phyloP scores from a whole-genome alignment of 2,113 vertebrate genomes.

The Columba janthina region DNA sequence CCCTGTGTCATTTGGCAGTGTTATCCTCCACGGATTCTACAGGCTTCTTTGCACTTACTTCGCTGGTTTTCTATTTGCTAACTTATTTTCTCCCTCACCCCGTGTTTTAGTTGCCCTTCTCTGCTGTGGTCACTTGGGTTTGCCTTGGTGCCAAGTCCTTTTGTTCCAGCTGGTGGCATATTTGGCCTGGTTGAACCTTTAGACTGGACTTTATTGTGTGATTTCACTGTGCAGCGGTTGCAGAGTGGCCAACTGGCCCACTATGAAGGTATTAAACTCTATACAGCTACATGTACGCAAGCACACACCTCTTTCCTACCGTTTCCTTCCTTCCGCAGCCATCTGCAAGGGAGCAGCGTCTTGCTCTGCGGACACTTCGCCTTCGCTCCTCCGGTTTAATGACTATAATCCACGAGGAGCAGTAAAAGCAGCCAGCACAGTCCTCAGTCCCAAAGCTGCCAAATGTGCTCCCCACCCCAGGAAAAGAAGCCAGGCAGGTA shows the following conservation, averaged over 20 bases:
- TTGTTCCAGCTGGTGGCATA: conserved; percentile 38
- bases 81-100: conserved; percentile 18
- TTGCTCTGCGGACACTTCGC: neutral
- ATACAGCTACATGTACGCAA: neutral
- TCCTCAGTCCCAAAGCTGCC: conserved; percentile 37
- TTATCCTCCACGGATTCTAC: neutral
- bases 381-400: conserved; percentile 39
- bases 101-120: conserved; percentile 26
- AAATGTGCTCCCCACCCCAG: neutral
- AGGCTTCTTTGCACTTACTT: neutral
- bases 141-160: conserved; percentile 49
- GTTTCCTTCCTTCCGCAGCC: conserved; percentile 27
- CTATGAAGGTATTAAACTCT: neutral
- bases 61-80: neutral
- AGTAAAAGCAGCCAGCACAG: conserved; percentile 16
- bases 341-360: conserved; percentile 38
- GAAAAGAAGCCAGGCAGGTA: conserved; percentile 21
- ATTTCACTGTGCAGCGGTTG: conserved; percentile 22
- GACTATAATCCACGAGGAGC: conserved; percentile 41
- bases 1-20: neutral
- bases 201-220: conserved; percentile 4
- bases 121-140: conserved; percentile 1
- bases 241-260: neutral
- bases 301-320: neutral
- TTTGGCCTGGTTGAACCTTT: conserved; percentile 17